Evolutionary conservation across 2,888 invertebrate species (phyloP).

Genomic region (Nymphalis urticae): DNA sequence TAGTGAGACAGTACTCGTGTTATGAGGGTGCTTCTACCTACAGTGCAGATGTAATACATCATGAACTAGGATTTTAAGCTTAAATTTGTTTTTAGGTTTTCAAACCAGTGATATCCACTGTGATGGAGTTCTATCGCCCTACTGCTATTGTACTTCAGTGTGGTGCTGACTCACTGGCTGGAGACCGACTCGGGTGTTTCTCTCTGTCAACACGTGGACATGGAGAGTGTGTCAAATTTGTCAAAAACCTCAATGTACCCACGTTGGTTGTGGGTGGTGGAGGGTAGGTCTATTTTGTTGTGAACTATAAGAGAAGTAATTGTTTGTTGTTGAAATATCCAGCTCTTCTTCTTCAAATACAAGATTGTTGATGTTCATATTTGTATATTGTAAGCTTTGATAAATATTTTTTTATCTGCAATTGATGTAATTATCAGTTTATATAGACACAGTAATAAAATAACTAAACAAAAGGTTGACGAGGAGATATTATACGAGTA

Average conservation of each 20-base stretch:
- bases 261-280: slow-evolving; percentile 92
- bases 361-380: no score
- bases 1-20: no score
- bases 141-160: slow-evolving; percentile 98
- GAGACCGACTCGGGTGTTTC: slow-evolving; percentile 97
- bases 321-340: no score
- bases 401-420: no score
- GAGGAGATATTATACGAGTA: no score
- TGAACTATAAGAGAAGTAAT: no score
- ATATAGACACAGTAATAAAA: no score
- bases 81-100: slow-evolving; percentile 85
- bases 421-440: no score
- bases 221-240: slow-evolving; percentile 98
- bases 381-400: slow-evolving; percentile 1
- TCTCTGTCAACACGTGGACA: slow-evolving; percentile 97
- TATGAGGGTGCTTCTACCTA: no score
- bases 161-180: slow-evolving; percentile 98
- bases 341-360: no score
- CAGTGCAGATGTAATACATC: no score
- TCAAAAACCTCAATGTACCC: slow-evolving; percentile 95
- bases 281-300: slow-evolving; percentile 68
- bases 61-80: not conserved
- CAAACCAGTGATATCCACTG: slow-evolving; percentile 94
- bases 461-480: no score
- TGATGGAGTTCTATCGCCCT: slow-evolving; percentile 98